phyloP scores from a whole-genome alignment of 2,888 invertebrate genomes.

The Phytoseiulus persimilis region DNA sequence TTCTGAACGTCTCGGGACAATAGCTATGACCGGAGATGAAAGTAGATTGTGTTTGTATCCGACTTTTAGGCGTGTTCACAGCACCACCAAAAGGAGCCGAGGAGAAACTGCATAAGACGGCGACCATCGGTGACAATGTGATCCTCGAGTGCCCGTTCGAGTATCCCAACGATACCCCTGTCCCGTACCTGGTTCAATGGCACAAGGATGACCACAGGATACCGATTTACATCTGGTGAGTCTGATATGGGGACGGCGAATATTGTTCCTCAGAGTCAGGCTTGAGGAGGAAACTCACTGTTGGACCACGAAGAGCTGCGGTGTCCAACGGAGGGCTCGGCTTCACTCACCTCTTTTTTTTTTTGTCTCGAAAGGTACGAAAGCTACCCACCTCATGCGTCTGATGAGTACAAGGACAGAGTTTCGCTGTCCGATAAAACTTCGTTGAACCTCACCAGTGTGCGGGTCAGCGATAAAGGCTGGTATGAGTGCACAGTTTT shows the following conservation, averaged over 20 bases:
- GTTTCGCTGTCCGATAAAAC: constrained; percentile 81
- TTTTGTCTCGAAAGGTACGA: background rate
- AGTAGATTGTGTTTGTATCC: background rate
- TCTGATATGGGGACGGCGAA: no score
- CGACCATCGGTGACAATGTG: constrained; percentile 91
- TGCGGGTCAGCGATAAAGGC: constrained; percentile 83
- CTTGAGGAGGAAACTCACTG: no score
- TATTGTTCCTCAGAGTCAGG: no score
- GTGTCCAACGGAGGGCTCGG: background rate
- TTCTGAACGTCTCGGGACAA: no score
- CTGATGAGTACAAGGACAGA: constrained; percentile 82
- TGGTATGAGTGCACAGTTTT: constrained; percentile 94
- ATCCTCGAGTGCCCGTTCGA: constrained; percentile 94
- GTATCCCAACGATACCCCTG: constrained; percentile 79
- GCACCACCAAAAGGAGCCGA: constrained; percentile 6
- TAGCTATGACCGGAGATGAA: no score
- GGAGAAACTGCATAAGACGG: constrained; percentile 68
- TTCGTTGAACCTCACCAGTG: constrained; percentile 88
- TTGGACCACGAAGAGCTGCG: background rate
- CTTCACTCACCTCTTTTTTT: background rate
- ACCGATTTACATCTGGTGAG: constrained; percentile 88
- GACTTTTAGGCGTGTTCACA: background rate
- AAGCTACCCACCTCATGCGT: constrained; percentile 90
- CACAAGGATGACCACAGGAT: constrained; percentile 94
- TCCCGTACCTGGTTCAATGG: constrained; percentile 97